Evolutionary conservation across 2,113 vertebrate genomes (phyloP).

Genomic region (Cottus gobio): DNA sequence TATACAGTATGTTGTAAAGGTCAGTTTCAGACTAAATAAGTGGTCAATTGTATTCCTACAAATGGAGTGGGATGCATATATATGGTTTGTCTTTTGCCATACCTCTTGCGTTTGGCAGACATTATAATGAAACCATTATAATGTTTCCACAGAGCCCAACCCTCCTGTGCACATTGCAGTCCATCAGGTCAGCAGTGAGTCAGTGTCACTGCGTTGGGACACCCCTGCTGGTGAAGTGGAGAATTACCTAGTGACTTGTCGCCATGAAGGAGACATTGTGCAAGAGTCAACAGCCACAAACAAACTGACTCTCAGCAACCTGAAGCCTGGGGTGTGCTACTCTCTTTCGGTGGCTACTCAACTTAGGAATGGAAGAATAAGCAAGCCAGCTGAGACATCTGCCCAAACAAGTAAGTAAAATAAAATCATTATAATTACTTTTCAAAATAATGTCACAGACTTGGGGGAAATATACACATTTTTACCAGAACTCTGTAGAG

Average conservation of each 20-base stretch:
- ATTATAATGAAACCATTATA: neutral
- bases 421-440: neutral
- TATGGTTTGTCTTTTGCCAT: neutral
- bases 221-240: slow-evolving; percentile 33
- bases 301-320: neutral
- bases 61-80: neutral
- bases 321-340: neutral
- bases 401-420: slow-evolving; percentile 24
- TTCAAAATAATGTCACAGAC: neutral
- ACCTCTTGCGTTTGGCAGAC: neutral
- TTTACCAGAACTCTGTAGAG: neutral
- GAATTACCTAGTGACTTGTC: neutral
- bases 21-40: neutral
- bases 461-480: neutral
- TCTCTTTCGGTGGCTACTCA: neutral
- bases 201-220: slow-evolving; percentile 5
- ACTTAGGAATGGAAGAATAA: neutral
- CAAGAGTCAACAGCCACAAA: slow-evolving; percentile 1
- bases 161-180: neutral
- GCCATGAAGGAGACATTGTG: neutral
- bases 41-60: neutral
- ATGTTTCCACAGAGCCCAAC: slow-evolving; percentile 10
- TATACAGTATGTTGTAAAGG: neutral
- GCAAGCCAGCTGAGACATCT: neutral
- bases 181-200: neutral